Evolutionary conservation across 2,113 vertebrate genomes (phyloP).

Genomic region (Maccullochella peelii): DNA sequence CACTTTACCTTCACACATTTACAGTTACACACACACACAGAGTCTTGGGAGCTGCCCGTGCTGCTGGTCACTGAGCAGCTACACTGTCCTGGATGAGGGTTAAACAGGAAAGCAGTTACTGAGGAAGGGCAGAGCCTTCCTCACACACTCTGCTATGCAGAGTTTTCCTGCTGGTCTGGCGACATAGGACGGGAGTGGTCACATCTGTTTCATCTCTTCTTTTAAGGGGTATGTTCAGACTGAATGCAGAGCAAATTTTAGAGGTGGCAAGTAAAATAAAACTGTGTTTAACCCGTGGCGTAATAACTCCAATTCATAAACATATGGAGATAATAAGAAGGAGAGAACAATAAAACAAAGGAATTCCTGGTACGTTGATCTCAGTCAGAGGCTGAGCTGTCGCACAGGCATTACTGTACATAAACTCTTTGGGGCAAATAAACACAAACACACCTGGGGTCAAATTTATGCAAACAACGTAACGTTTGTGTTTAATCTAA

Average conservation of each 20-base stretch:
- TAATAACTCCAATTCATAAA: neutral
- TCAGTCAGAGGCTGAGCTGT: neutral
- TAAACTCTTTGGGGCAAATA: neutral
- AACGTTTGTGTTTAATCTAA: neutral
- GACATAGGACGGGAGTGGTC: neutral
- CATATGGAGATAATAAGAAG: neutral
- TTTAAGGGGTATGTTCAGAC: neutral
- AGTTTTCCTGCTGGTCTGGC: neutral
- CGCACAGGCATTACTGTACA: neutral
- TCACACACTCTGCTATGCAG: neutral
- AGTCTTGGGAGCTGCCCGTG: neutral
- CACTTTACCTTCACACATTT: neutral
- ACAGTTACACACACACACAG: neutral
- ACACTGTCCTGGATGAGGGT: neutral
- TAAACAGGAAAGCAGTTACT: neutral
- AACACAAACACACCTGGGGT: neutral
- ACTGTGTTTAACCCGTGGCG: neutral
- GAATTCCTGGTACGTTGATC: neutral
- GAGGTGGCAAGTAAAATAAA: neutral
- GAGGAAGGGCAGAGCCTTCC: neutral
- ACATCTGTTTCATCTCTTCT: neutral
- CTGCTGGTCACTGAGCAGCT: conserved; percentile 10
- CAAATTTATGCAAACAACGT: neutral
- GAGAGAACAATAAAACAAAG: neutral
- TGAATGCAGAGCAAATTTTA: neutral